Conservation (phyloP, 2,888 invertebrate species). For the Lymantria dispar region DNA sequence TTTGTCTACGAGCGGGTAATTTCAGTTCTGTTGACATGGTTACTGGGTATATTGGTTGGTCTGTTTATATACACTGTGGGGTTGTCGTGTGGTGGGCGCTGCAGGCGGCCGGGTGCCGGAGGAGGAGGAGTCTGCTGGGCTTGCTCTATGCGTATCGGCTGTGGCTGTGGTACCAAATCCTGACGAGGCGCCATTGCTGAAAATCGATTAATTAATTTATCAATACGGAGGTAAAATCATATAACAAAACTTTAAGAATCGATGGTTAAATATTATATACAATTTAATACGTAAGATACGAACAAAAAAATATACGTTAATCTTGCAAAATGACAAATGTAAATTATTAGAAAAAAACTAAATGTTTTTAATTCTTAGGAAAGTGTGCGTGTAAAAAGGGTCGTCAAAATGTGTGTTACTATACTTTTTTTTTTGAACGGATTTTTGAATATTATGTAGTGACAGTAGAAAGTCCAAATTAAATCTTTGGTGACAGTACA, state of each 20-base stretch:
- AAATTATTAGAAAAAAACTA: no score
- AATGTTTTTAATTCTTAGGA: no score
- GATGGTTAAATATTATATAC: no score
- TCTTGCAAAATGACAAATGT: no score
- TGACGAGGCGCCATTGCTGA: conserved; percentile 71
- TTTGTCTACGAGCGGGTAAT: conserved; percentile 21
- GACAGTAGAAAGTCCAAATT: no score
- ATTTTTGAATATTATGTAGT: no score
- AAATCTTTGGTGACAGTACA: no score
- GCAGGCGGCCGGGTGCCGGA: conserved; percentile 65
- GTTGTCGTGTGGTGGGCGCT: conserved; percentile 73
- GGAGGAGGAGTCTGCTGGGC: conserved; percentile 58
- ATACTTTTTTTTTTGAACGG: no score
- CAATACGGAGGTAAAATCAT: conserved; percentile 1
- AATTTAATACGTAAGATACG: no score
- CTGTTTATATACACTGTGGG: conserved; percentile 60
- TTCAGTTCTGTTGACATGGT: conserved; percentile 41
- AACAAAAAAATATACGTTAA: no score
- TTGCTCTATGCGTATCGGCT: conserved; percentile 49
- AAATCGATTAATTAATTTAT: conserved; percentile 26
- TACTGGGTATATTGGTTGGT: conserved; percentile 38
- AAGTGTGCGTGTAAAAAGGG: no score
- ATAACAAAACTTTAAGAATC: neutral
- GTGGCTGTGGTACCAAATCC: conserved; percentile 56
- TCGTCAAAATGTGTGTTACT: no score